Evolutionary conservation across 2,113 vertebrate genomes (phyloP).

Genomic region (Toxostoma redivivum): DNA sequence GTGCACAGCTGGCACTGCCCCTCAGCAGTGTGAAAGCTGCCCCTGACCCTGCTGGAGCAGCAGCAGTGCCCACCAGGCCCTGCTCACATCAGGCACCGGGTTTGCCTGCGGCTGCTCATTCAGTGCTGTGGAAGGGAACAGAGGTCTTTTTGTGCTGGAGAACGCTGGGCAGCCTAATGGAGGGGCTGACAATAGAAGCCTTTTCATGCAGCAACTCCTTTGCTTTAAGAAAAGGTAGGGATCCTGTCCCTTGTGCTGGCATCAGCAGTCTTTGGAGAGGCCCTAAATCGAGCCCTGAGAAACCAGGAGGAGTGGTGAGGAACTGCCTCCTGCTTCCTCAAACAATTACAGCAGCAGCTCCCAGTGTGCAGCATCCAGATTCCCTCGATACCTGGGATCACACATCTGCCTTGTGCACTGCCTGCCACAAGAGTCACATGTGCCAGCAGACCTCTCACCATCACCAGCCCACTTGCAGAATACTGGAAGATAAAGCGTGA

Average conservation of each 20-base stretch:
- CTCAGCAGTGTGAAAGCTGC: background rate
- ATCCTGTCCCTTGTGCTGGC: slow-evolving; percentile 5
- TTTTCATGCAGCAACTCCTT: background rate
- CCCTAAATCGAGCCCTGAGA: background rate
- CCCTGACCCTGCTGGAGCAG: background rate
- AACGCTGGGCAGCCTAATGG: background rate
- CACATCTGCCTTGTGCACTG: background rate
- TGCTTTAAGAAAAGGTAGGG: slow-evolving; percentile 12
- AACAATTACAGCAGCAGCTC: background rate
- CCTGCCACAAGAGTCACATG: background rate
- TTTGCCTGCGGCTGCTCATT: background rate
- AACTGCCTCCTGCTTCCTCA: background rate
- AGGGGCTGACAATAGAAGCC: slow-evolving; percentile 17
- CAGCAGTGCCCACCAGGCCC: background rate
- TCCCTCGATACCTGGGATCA: background rate
- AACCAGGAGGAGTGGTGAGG: background rate
- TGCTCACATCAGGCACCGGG: background rate
- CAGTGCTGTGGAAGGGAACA: background rate
- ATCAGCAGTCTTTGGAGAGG: background rate
- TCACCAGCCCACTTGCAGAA: background rate
- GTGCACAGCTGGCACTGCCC: background rate
- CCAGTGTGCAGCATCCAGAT: background rate
- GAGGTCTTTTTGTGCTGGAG: slow-evolving; percentile 36
- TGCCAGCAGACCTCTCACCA: background rate
- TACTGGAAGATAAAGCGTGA: background rate